Conservation (phyloP, 1,140 invertebrate genomes). For the Dendrolimus kikuchii region DNA sequence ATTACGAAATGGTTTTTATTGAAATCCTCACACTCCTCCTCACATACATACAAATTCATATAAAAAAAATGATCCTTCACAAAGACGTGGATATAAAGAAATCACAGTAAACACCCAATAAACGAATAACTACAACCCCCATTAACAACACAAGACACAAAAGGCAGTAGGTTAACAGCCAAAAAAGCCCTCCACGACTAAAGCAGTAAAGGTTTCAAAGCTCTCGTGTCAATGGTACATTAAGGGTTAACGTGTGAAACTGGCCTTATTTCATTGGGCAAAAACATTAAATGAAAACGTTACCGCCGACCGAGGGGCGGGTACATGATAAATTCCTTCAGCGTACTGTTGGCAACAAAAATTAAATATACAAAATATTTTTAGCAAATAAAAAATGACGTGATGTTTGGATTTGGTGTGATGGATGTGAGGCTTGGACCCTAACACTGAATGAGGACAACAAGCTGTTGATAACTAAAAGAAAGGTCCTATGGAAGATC, state of each 20-base stretch:
- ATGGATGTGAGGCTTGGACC: too few relatives aligned
- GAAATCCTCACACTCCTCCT: too few relatives aligned
- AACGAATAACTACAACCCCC: neutral
- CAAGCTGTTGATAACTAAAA: too few relatives aligned
- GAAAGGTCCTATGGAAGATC: too few relatives aligned
- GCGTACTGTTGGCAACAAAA: constrained; percentile 14
- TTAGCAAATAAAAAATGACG: too few relatives aligned
- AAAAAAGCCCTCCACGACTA: neutral
- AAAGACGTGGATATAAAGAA: too few relatives aligned
- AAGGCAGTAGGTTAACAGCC: constrained; percentile 7
- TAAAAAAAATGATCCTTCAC: too few relatives aligned
- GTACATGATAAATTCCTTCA: constrained; percentile 17
- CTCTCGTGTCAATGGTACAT: constrained; percentile 26
- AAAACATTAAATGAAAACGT: constrained; percentile 32
- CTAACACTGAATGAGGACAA: too few relatives aligned
- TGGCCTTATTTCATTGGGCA: constrained; percentile 23
- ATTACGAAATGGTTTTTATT: too few relatives aligned
- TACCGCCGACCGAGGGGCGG: constrained; percentile 19
- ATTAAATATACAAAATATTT: too few relatives aligned
- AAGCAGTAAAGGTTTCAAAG: neutral
- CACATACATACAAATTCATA: too few relatives aligned
- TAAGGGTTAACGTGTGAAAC: constrained; percentile 23
- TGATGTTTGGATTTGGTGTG: too few relatives aligned
- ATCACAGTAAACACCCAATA: neutral
- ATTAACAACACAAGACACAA: constrained; percentile 6